Conservation (phyloP, 2,797 vertebrate species). For the Discoglossus pictus region DNA sequence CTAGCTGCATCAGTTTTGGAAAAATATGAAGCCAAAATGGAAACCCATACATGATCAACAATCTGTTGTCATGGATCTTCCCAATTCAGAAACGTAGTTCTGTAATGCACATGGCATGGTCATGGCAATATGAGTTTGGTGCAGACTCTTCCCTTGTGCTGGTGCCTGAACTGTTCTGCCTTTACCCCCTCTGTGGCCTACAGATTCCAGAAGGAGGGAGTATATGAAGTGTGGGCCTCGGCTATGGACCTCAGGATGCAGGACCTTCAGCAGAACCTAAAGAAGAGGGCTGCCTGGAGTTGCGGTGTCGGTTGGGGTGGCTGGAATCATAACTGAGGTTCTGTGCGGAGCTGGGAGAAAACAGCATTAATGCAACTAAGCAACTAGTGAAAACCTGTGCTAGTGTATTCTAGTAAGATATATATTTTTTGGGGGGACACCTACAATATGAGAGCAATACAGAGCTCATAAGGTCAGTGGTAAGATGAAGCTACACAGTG, state of each 20-base stretch:
- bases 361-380: constrained; percentile 18
- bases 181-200: constrained; percentile 64
- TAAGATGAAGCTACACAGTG: too few relatives aligned
- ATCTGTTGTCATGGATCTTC: background rate
- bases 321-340: constrained; percentile 22
- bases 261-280: constrained; percentile 64
- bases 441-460: too few relatives aligned
- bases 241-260: constrained; percentile 58
- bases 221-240: constrained; percentile 50
- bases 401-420: constrained; percentile 8
- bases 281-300: constrained; percentile 59
- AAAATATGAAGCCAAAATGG: background rate
- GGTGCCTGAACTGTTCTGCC: constrained; percentile 55
- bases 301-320: constrained; percentile 30
- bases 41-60: background rate
- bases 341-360: constrained; percentile 29
- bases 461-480: too few relatives aligned
- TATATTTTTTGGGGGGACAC: background rate
- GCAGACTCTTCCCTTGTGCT: constrained; percentile 30
- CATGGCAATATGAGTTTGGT: constrained; percentile 4
- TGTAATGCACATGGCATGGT: constrained; percentile 1
- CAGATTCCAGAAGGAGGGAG: constrained; percentile 53
- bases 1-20: background rate
- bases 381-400: background rate
- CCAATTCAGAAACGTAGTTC: background rate